Percentiles rank a stretch among this genome's conserved stretches.
phyloP scores from a whole-genome alignment of 2,888 invertebrate species.

The Epicampocera succincta region DNA sequence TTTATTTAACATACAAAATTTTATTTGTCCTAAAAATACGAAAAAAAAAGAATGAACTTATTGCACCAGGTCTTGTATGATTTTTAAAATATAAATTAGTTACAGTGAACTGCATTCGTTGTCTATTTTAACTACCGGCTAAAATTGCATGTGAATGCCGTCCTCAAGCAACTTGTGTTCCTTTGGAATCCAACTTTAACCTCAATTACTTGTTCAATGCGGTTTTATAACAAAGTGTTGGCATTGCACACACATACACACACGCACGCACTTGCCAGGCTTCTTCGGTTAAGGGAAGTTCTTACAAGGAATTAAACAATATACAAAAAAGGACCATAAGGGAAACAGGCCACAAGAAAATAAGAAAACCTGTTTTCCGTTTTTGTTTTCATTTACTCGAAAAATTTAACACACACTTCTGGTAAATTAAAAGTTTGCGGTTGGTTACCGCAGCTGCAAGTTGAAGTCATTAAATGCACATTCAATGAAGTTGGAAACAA shows the following conservation, averaged over 20 bases:
- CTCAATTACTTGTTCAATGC: slow-evolving; percentile 61
- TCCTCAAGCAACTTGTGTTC: slow-evolving; percentile 18
- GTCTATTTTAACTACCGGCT: neutral
- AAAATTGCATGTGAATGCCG: slow-evolving; percentile 17
- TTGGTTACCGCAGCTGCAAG: slow-evolving; percentile 46
- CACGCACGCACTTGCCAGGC: neutral
- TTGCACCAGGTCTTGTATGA: too few species aligned
- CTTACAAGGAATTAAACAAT: neutral
- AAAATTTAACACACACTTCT: slow-evolving; percentile 44
- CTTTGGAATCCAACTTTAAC: slow-evolving; percentile 48
- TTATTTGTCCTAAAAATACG: too few species aligned
- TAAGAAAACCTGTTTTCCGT: neutral
- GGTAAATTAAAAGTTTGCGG: slow-evolving; percentile 66
- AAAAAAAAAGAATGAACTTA: too few species aligned
- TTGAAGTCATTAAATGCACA: slow-evolving; percentile 65
- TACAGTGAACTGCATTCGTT: slow-evolving; percentile 2
- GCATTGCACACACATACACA: too few species aligned
- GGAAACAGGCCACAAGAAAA: slow-evolving; percentile 10
- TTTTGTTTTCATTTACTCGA: neutral
- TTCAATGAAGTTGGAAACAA: slow-evolving; percentile 58
- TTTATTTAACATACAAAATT: too few species aligned
- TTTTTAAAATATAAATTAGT: neutral
- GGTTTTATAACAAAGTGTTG: slow-evolving; percentile 45
- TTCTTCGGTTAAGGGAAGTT: slow-evolving; percentile 13
- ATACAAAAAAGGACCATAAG: neutral